Evolutionary conservation across 2,888 invertebrate genomes (phyloP).

Genomic region (Drosophila emarginata): DNA sequence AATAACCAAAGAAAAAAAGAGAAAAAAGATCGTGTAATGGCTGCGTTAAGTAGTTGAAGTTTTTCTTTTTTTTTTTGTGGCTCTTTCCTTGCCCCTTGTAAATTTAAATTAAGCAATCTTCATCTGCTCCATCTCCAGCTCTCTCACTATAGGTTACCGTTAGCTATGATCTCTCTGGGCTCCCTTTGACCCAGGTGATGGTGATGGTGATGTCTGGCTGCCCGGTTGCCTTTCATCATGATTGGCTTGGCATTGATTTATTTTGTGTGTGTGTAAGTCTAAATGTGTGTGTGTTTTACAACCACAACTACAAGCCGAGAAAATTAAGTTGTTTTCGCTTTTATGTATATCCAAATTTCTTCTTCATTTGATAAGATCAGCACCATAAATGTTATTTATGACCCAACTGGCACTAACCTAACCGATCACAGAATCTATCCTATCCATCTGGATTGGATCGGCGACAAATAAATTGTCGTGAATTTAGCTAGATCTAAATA

Average conservation of each 20-base stretch:
- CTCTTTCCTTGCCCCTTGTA: conserved; percentile 59
- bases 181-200: conserved; percentile 12
- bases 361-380: conserved; percentile 59
- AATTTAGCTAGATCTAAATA: neutral
- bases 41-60: conserved; percentile 77
- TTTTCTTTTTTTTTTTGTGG: conserved; percentile 7
- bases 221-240: conserved; percentile 67
- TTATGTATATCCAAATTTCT: conserved; percentile 10
- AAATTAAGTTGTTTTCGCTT: conserved; percentile 70
- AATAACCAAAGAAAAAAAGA: conserved; percentile 1
- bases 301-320: conserved; percentile 58
- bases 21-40: conserved; percentile 70
- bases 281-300: neutral
- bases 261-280: conserved; percentile 46
- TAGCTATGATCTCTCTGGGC: conserved; percentile 14
- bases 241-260: conserved; percentile 68
- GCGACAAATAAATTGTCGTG: conserved; percentile 1
- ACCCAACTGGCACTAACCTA: conserved; percentile 33
- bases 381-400: conserved; percentile 69
- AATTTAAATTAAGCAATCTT: conserved; percentile 74
- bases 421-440: conserved; percentile 61
- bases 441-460: conserved; percentile 53
- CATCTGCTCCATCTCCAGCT: conserved; percentile 15
- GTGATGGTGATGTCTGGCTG: conserved; percentile 3
- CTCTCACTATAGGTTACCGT: conserved; percentile 9